A percentile compares a stretch with the other conserved stretches of the same genome.
phyloP scores from a whole-genome alignment of 2,113 vertebrate species.

The Gallinago paraguaiae region DNA sequence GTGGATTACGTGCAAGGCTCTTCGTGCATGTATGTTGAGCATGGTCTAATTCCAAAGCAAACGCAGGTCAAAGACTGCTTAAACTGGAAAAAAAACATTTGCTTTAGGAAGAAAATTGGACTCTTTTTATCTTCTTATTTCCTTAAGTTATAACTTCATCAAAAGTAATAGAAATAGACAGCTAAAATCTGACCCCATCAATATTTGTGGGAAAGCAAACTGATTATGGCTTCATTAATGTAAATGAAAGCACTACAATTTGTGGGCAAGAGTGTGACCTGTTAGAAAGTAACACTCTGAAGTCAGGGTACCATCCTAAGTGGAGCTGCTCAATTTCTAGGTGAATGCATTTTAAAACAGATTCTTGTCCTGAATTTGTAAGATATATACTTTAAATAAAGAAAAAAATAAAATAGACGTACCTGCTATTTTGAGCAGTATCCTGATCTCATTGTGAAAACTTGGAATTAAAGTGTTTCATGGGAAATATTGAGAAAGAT shows the following conservation, averaged over 20 bases:
- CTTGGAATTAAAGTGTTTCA: not conserved
- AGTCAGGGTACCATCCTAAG: not conserved
- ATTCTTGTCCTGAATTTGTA: not conserved
- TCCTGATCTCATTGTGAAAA: not conserved
- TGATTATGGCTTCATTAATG: not conserved
- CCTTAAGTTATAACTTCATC: not conserved
- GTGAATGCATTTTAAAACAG: not conserved
- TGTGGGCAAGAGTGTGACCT: not conserved
- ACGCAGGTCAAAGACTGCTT: not conserved
- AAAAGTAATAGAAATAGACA: not conserved
- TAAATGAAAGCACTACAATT: not conserved
- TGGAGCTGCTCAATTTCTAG: not conserved
- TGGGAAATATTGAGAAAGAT: not conserved
- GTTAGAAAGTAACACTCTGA: not conserved
- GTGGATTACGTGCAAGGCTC: not conserved
- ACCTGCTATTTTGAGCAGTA: not conserved
- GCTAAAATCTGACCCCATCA: not conserved
- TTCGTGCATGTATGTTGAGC: not conserved
- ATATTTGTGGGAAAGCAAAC: not conserved
- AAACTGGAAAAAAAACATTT: fast-evolving
- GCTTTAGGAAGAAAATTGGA: not conserved
- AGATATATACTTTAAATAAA: not conserved
- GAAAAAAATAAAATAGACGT: not conserved
- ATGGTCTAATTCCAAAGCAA: not conserved
- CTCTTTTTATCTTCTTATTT: not conserved